A percentile compares a stretch with the other conserved stretches of the same genome.
Evolutionary conservation across 2,888 invertebrate genomes (phyloP).

Genomic region (Malthinus flaveolus): DNA sequence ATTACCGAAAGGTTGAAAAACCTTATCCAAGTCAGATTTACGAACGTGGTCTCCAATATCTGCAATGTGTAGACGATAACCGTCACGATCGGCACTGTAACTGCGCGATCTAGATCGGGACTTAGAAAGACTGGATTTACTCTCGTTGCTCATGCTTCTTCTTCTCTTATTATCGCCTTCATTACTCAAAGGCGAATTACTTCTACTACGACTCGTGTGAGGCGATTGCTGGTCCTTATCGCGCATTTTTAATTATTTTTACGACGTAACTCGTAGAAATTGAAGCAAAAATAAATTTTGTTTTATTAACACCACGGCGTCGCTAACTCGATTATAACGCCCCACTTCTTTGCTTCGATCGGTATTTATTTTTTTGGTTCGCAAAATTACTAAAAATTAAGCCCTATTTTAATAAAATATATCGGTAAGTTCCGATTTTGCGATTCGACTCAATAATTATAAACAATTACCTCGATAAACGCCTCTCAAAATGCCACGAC

Average conservation of each 20-base stretch:
- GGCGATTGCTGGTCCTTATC: conserved; percentile 46
- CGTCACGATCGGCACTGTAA: conserved; percentile 51
- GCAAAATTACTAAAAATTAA: too few relatives aligned
- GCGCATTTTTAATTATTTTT: conserved; percentile 37
- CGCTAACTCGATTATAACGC: neutral
- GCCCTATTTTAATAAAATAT: too few relatives aligned
- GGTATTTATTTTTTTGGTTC: too few relatives aligned
- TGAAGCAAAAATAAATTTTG: neutral
- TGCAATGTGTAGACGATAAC: conserved; percentile 57
- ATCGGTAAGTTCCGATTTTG: too few relatives aligned
- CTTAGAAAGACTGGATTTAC: conserved; percentile 45
- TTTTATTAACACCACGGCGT: neutral
- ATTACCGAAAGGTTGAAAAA: conserved; percentile 59
- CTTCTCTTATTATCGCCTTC: conserved; percentile 37
- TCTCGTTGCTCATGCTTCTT: conserved; percentile 34
- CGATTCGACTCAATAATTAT: too few relatives aligned
- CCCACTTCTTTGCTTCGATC: too few relatives aligned
- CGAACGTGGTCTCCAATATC: conserved; percentile 59
- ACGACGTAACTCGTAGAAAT: neutral
- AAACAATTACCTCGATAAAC: too few relatives aligned
- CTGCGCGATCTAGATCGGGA: conserved; percentile 51
- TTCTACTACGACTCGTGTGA: conserved; percentile 45
- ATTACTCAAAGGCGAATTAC: conserved; percentile 47
- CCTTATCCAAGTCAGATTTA: conserved; percentile 58
- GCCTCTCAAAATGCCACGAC: too few relatives aligned